Evolutionary conservation across 2,888 invertebrate genomes (phyloP), one percentile per base, ranked within the genome.

Genomic region (Tetranychus truncatus): DNA sequence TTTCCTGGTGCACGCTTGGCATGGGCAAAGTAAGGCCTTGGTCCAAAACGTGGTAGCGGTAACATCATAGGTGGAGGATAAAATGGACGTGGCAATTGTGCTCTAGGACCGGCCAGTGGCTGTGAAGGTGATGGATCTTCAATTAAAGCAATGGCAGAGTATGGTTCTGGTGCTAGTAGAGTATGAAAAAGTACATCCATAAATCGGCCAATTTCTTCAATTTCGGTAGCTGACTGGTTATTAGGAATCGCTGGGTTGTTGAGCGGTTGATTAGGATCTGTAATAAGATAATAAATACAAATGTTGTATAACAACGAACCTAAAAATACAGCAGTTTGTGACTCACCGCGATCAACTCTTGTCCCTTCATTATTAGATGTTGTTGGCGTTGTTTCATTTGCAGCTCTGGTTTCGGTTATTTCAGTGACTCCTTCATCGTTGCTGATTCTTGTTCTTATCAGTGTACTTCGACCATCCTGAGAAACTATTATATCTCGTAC

Each of bases 361-460:
- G 55, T 55, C 15, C 55, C 55, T 55, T 55, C 55, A 15, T 55
- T 55, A 15, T 9, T 55, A 55, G 69, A 7, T 20, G 69, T 24
- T 20, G 69, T 18, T 20, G 69, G n/a, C 2, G n/a, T 20, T 21
- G 11, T 20, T 9, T 11, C 11, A 21, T 18, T 18, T 20, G 20
- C n/a, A 66, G 8, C 69, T 69, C 69, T 69, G 21, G 20, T 21
- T 20, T 69, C 69, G 20, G 69, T 69, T 69, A 69, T 69, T 11
- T 69, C 69, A 11, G 21, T 20, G 5, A 21, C 20, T 7, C 69
- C 69, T 11, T 69, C 69, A 20, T 24, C 34, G 20, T 20, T 69
- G 20, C 18, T 24, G 20, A 24, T 11, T 21, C 69, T 18, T 24
- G 69, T 69, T 69, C 69, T 20, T 11, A 69, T 21, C 0, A 24